Conservation (phyloP, 2,797 vertebrate species). For the Leuciscus waleckii region DNA sequence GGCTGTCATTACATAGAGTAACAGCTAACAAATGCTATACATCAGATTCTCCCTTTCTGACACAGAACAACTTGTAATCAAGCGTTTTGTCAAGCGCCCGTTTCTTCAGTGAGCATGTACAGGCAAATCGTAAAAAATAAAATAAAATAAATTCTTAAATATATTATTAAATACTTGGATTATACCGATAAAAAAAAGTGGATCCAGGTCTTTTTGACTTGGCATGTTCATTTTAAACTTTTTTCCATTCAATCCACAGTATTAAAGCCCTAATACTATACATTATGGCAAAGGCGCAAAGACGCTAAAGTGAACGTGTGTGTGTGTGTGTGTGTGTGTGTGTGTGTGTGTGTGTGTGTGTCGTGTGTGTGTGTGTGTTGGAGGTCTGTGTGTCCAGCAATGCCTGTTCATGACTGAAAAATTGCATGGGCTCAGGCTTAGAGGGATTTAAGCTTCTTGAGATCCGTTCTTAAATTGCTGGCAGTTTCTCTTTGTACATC, state of each 20-base stretch:
- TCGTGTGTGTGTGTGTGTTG: neutral
- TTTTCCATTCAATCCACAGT: conserved; percentile 41
- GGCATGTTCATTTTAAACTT: neutral
- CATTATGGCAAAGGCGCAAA: conserved; percentile 64
- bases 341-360: conserved; percentile 18
- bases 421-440: conserved; percentile 59
- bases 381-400: conserved; percentile 24
- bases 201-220: neutral
- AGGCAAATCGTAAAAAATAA: conserved; percentile 45
- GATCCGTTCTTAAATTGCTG: conserved; percentile 58
- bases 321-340: conserved; percentile 17
- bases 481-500: conserved; percentile 52
- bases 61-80: conserved; percentile 31
- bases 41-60: conserved; percentile 17
- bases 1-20: conserved; percentile 56
- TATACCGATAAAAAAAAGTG: neutral
- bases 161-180: neutral
- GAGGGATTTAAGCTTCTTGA: conserved; percentile 62
- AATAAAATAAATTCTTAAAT: conserved; percentile 58
- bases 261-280: conserved; percentile 69
- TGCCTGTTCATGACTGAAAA: conserved; percentile 62
- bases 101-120: conserved; percentile 7
- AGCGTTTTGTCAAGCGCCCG: neutral
- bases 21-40: conserved; percentile 47
- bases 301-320: conserved; percentile 35